These are phyloP conservation scores for Leptatherina wallacei DNA, from an alignment of 2,797 vertebrate genomes.

Conservation along the genomic window DNA sequence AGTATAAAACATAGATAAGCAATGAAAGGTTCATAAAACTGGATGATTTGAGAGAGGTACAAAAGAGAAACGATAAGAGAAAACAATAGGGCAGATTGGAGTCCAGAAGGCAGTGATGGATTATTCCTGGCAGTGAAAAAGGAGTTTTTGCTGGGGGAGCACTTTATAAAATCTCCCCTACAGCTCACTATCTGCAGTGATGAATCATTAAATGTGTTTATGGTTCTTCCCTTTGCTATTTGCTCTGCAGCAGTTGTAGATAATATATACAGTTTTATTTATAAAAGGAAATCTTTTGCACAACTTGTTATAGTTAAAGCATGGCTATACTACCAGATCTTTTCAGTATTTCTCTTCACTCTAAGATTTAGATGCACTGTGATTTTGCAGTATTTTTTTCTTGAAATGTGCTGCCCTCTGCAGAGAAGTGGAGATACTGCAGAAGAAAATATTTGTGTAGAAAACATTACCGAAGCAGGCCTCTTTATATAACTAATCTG, in stretches of 20 bases:
- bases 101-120: constrained; percentile 55
- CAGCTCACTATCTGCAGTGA: constrained; percentile 43
- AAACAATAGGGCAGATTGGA: constrained; percentile 39
- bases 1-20: constrained; percentile 3
- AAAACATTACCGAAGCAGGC: constrained; percentile 2
- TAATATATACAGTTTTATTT: neutral
- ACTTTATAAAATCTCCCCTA: constrained; percentile 46
- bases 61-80: constrained; percentile 27
- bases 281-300: neutral
- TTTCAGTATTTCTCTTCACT: neutral
- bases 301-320: neutral
- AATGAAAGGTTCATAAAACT: neutral
- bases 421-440: constrained; percentile 33
- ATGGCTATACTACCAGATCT: neutral
- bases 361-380: neutral
- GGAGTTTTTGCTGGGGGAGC: constrained; percentile 44
- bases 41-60: constrained; percentile 11
- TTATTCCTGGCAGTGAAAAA: constrained; percentile 47
- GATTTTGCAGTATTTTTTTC: constrained; percentile 10
- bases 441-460: constrained; percentile 5
- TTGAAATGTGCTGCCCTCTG: constrained; percentile 68
- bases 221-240: neutral
- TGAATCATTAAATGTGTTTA: constrained; percentile 7
- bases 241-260: neutral
- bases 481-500: constrained; percentile 46